These are phyloP conservation scores for Thera obeliscata DNA, from an alignment of 2,888 invertebrate genomes.

Conservation along the genomic window DNA sequence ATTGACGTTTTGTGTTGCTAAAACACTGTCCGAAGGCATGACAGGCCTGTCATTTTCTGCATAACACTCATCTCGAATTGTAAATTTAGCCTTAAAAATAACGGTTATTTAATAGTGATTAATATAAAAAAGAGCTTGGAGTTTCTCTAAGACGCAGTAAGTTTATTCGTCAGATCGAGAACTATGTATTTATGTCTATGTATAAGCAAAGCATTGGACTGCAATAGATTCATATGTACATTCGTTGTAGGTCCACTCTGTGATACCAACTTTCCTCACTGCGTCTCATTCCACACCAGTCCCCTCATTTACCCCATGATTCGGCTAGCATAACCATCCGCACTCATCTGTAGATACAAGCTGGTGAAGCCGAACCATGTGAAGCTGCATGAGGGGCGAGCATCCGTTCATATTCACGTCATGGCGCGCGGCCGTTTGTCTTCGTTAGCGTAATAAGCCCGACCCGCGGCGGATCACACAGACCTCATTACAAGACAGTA, in stretches of 20 bases:
- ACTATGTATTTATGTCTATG: too few species aligned
- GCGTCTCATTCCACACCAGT: neutral
- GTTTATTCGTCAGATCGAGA: too few species aligned
- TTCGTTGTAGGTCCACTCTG: neutral
- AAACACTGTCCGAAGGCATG: too few species aligned
- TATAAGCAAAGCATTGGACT: too few species aligned
- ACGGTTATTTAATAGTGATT: too few species aligned
- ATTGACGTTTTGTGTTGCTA: too few species aligned
- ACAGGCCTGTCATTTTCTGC: too few species aligned
- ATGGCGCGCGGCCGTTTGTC: constrained; percentile 58
- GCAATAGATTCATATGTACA: too few species aligned
- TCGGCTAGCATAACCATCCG: neutral
- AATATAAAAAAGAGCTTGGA: too few species aligned
- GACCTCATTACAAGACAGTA: constrained; percentile 37
- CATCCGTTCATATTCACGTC: constrained; percentile 58
- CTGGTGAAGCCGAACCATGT: constrained; percentile 4
- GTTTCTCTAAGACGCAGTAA: too few species aligned
- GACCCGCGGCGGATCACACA: constrained; percentile 4
- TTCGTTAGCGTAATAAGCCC: constrained; percentile 62
- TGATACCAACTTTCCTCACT: constrained; percentile 2
- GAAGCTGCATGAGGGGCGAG: neutral
- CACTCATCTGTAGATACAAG: neutral
- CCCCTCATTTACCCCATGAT: neutral
- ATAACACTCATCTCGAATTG: too few species aligned
- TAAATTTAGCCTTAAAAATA: too few species aligned